Evolutionary conservation across 1,140 invertebrate species (phyloP), one percentile per base, ranked within the genome.

Genomic region (Piezodorus guildinii): DNA sequence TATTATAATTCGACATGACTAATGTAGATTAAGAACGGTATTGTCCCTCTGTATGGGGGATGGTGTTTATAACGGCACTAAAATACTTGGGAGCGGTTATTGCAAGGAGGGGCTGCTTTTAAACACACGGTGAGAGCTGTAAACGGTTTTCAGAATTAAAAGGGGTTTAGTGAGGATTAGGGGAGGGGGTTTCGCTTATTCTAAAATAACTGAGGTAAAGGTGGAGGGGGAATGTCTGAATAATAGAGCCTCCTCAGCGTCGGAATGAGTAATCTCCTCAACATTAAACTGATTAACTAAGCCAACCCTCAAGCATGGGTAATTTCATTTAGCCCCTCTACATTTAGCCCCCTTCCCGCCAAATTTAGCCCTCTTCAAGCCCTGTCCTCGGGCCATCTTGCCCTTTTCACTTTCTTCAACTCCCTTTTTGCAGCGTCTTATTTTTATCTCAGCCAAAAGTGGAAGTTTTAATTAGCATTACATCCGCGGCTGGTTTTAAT

Each of bases 241-340:
- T 49, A 49, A 49, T 21, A 49, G n/a, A 49, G 46, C 12, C n/a
- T n/a, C n/a, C 46, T n/a, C n/a, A 10, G 3, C n/a, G 46, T 49
- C 9, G 46, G 46, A 49, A 49, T 49, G 46, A 49, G 46, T 49
- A 49, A 49, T 49, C 46, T 49, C 2, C 46, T 49, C 46, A 49
- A 49, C 46, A 49, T 49, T 49, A 49, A 49, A 49, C 46, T 49
- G 46, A 49, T 49, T 49, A 49, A 49, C 46, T 49, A 49, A 49
- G 46, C 46, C 46, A n/a, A 49, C 10, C 21, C 46, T 49, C 10
- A 49, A 49, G 46, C 46, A 49, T 49, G 46, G 46, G 46, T 49
- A 49, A 49, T 49, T 49, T 49, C 46, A 49, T 49, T 49, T 49
- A 39, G 34, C 34, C 34, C 16, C n/a, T n/a, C n/a, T n/a, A n/a